Evolutionary conservation across 2,888 invertebrate genomes (phyloP).

Genomic region (Deilephila elpenor): DNA sequence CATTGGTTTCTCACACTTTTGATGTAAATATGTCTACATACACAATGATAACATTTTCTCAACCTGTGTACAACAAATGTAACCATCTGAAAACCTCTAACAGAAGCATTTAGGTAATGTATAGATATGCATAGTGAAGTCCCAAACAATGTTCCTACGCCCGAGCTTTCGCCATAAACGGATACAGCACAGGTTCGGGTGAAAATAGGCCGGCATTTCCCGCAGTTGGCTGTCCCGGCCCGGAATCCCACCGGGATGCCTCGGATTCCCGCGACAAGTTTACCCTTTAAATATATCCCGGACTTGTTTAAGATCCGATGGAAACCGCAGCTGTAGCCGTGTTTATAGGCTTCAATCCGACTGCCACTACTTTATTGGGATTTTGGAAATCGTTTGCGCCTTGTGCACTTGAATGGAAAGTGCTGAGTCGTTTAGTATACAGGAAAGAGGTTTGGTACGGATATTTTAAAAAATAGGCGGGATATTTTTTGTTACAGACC

Average conservation of each 20-base stretch:
- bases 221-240: slow-evolving; percentile 24
- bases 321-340: slow-evolving; percentile 9
- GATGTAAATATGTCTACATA: too few relatives aligned
- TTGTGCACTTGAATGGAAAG: neutral
- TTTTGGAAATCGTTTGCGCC: slow-evolving; percentile 6
- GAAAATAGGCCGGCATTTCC: slow-evolving; percentile 26
- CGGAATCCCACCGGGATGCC: slow-evolving; percentile 45
- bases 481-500: too few relatives aligned
- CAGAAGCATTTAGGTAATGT: neutral
- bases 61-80: neutral
- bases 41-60: too few relatives aligned
- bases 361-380: slow-evolving; percentile 1
- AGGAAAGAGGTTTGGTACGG: neutral
- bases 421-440: neutral
- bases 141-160: neutral
- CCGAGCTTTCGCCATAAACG: neutral
- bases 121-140: neutral
- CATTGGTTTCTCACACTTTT: too few relatives aligned
- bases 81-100: neutral
- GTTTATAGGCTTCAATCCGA: neutral
- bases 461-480: too few relatives aligned
- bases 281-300: slow-evolving; percentile 53
- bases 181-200: slow-evolving; percentile 1
- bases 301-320: slow-evolving; percentile 19
- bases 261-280: slow-evolving; percentile 46